Evolutionary conservation across 2,888 invertebrate genomes (phyloP).

Genomic region (Loripinus fragilis): DNA sequence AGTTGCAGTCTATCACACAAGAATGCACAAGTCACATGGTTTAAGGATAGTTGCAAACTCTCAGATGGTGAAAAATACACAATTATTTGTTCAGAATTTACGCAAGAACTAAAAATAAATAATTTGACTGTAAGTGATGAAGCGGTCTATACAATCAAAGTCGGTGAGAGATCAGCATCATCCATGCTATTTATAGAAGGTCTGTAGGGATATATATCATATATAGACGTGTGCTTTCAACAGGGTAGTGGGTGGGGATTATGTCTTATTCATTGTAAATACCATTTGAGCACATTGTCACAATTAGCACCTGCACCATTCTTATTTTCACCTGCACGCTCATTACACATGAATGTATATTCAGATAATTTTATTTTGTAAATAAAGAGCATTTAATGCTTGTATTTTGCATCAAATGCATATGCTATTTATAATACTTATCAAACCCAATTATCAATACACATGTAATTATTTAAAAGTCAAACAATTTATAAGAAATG

Average conservation of each 20-base stretch:
- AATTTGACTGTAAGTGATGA: constrained; percentile 70
- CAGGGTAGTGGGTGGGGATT: not conserved
- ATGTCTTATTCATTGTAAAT: not conserved
- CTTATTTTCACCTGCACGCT: no score
- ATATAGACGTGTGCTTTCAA: constrained; percentile 13
- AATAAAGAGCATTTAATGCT: no score
- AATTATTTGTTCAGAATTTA: constrained; percentile 69
- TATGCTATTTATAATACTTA: no score
- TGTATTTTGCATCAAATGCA: constrained; percentile 10
- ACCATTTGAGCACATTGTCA: not conserved
- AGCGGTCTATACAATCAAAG: constrained; percentile 69
- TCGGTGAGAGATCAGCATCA: constrained; percentile 67
- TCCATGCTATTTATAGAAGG: constrained; percentile 70
- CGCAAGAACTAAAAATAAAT: constrained; percentile 71
- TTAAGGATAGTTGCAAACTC: constrained; percentile 82
- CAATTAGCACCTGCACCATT: not conserved
- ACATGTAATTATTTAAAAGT: no score
- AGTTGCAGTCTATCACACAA: constrained; percentile 91
- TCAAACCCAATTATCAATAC: no score
- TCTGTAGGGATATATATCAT: constrained; percentile 50
- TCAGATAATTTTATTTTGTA: no score
- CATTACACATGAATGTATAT: no score
- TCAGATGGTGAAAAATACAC: constrained; percentile 63
- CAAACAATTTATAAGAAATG: no score
- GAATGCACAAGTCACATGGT: constrained; percentile 92